A percentile compares a stretch with the other conserved stretches of the same genome.
Evolutionary conservation across 2,888 invertebrate species (phyloP).

Genomic region (Cistogaster globosa): DNA sequence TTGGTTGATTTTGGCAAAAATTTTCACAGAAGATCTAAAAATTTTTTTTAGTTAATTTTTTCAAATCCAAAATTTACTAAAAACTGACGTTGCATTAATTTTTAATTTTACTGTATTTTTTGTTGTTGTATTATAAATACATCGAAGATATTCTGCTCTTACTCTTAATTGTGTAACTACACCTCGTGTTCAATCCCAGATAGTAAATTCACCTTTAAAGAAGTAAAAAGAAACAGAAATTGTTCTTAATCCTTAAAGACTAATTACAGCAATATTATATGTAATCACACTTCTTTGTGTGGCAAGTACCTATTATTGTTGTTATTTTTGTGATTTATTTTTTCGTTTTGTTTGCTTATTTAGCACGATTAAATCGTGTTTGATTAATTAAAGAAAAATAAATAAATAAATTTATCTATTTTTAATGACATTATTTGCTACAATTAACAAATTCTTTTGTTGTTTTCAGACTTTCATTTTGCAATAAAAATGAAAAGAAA

Average conservation of each 20-base stretch:
- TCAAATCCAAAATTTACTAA: too few species aligned
- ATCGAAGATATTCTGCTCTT: too few species aligned
- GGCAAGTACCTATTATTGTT: neutral
- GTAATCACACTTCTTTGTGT: constrained; percentile 6
- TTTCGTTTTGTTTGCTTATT: constrained; percentile 34
- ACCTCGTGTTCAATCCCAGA: neutral
- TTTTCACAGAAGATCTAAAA: too few species aligned
- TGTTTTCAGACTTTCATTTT: constrained; percentile 29
- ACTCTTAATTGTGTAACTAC: neutral
- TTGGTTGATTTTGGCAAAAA: too few species aligned
- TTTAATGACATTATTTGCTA: constrained; percentile 76
- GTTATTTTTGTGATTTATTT: neutral
- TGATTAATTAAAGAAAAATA: constrained; percentile 79
- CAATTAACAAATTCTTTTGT: constrained; percentile 28
- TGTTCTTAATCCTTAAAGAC: constrained; percentile 77
- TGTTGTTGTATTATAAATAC: too few species aligned
- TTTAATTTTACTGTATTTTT: too few species aligned
- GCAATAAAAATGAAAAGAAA: constrained; percentile 4
- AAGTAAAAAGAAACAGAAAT: neutral
- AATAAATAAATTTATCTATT: constrained; percentile 78
- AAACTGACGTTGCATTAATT: too few species aligned
- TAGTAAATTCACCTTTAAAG: constrained; percentile 66
- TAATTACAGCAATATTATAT: constrained; percentile 75
- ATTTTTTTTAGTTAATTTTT: too few species aligned
- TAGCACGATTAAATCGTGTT: constrained; percentile 65